Evolutionary conservation across 2,113 vertebrate genomes (phyloP).

Genomic region (Chamaetylas fuelleborni): DNA sequence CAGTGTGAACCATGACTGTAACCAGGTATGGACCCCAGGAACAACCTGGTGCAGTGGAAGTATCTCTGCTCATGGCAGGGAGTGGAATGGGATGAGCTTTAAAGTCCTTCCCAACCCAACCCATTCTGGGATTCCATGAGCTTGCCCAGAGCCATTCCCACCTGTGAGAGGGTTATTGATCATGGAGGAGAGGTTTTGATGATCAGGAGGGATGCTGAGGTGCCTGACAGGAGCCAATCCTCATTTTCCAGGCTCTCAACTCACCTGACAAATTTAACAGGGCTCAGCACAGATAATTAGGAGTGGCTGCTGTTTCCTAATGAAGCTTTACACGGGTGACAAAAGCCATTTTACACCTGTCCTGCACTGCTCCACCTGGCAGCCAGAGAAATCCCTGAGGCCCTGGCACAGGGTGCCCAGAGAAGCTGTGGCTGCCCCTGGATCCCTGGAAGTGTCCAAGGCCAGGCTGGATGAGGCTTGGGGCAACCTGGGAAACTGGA

Average conservation of each 20-base stretch:
- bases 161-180: not conserved
- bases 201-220: not conserved
- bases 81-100: not conserved
- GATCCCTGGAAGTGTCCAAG: not conserved
- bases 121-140: not conserved
- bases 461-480: accelerated
- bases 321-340: not conserved
- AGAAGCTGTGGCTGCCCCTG: not conserved
- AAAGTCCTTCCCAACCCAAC: not conserved
- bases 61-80: not conserved
- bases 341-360: not conserved
- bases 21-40: not conserved
- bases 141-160: not conserved
- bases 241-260: not conserved
- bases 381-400: not conserved
- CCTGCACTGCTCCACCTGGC: not conserved
- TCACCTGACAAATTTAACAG: not conserved
- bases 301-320: not conserved
- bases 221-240: not conserved
- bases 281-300: not conserved
- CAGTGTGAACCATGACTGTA: not conserved
- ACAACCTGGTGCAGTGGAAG: not conserved
- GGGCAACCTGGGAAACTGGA: accelerated
- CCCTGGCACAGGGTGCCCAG: not conserved
- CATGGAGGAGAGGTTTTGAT: not conserved